Base-by-base conservation (phyloP, 1,140 invertebrate species). In the Eurosta solidaginis region DNA sequence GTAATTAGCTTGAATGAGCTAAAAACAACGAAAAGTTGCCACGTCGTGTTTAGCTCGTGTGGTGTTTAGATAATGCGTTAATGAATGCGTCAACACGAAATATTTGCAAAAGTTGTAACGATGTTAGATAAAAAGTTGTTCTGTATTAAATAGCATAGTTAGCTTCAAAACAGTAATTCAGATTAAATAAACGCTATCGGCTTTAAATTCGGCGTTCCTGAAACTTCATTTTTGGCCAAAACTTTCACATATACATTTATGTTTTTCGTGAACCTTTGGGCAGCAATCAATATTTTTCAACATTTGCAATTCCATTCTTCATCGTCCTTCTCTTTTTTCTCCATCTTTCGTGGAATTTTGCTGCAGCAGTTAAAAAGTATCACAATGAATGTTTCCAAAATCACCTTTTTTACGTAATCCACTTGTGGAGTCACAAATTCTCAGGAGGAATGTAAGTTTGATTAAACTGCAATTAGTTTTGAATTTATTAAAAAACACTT, bases 401-500 rank as follows among this genome's bases (percentile, higher is more conserved):
- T 80, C 83, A 59, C 84, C 85, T 63, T 87, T 87, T 78, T 45
- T 82, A 36, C 80, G 80, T n/a, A 83, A 82, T 75, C 50, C 80
- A 29, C 79, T 79, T 12, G 50, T 87, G 52, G 86, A 87, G 79
- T 81, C 68, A 68, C 83, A 87, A 81, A 79, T 87, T 40, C 78
- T 85, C 5, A 85, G 85, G 82, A 73, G 81, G 22, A 84, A 87
- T 79, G 85, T 87, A 78, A 84, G 83, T 84, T 78, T 75, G 44
- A 27, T 40, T 10, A 42, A 36, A n/a, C n/a, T 47, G 52, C 40
- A 45, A 45, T 44, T 74, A 20, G 36, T 9, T 17, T 20, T 49
- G 44, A 63, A 59, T 42, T 59, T n/a, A 14, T 29, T 29, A 0
- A 44, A 54, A 20, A 75, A 63, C 33, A 47, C 50, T 75, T 78